phyloP scores from a whole-genome alignment of 2,888 invertebrate species.

The Mactromeris polynyma region DNA sequence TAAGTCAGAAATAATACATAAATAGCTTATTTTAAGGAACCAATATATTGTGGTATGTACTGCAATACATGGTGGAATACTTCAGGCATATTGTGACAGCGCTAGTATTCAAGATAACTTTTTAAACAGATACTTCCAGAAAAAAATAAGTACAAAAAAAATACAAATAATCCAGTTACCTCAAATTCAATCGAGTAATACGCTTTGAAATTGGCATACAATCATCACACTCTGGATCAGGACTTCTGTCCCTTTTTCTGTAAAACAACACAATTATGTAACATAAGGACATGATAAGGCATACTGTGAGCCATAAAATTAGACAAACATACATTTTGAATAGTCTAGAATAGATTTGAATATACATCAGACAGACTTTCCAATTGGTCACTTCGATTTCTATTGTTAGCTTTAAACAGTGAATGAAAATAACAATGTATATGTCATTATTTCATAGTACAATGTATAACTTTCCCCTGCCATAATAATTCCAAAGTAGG shows the following conservation, averaged over 20 bases:
- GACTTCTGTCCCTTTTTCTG: slow-evolving; percentile 69
- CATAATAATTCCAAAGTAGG: too few species aligned
- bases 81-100: not conserved
- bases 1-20: too few species aligned
- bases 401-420: too few species aligned
- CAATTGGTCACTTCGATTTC: not conserved
- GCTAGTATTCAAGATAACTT: not conserved
- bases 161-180: slow-evolving; percentile 66
- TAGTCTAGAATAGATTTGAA: too few species aligned
- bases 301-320: too few species aligned
- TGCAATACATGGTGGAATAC: too few species aligned
- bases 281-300: too few species aligned
- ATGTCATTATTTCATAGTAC: too few species aligned
- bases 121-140: not conserved
- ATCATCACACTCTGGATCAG: slow-evolving; percentile 89
- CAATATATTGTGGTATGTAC: not conserved
- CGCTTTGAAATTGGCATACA: slow-evolving; percentile 96
- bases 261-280: not conserved
- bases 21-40: not conserved
- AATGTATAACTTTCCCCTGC: too few species aligned
- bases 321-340: too few species aligned
- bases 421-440: too few species aligned
- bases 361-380: not conserved
- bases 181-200: slow-evolving; percentile 93
- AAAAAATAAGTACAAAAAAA: not conserved